These are phyloP conservation scores for Odontamblyopus rebecca DNA, from an alignment of 2,797 vertebrate genomes.

Conservation along the genomic window DNA sequence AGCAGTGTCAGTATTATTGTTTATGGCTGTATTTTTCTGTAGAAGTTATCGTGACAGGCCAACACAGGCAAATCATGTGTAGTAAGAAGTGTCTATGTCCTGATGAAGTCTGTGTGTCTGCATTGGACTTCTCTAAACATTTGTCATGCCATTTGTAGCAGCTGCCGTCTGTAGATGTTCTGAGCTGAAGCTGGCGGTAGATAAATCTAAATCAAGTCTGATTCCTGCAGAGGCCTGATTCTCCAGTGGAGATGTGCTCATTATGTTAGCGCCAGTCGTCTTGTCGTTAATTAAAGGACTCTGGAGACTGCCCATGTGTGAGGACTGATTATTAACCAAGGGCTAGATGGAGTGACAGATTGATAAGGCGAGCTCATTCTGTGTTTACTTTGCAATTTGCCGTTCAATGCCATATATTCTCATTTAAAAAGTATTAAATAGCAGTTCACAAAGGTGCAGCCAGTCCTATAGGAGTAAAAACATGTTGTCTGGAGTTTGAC, in stretches of 20 bases:
- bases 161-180: slow-evolving; percentile 20
- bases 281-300: slow-evolving; percentile 42
- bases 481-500: too few relatives aligned
- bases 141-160: slow-evolving; percentile 15
- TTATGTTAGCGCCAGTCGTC: slow-evolving; percentile 22
- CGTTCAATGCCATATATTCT: neutral
- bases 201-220: slow-evolving; percentile 27
- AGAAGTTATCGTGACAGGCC: too few relatives aligned
- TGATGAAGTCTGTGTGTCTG: neutral
- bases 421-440: too few relatives aligned
- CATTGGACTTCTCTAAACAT: neutral
- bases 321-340: slow-evolving; percentile 13
- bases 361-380: neutral
- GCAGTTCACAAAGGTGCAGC: too few relatives aligned
- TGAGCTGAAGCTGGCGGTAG: slow-evolving; percentile 14
- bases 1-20: too few relatives aligned
- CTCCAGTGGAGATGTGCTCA: slow-evolving; percentile 13
- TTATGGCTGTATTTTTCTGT: too few relatives aligned
- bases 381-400: neutral
- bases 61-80: too few relatives aligned
- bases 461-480: too few relatives aligned
- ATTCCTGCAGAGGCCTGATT: neutral
- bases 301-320: neutral
- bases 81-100: neutral
- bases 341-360: neutral